Evolutionary conservation across 23 tunicate genomes (phyloP), one percentile per base, ranked within the genome.

Genomic region (Halocynthia roretzi): DNA sequence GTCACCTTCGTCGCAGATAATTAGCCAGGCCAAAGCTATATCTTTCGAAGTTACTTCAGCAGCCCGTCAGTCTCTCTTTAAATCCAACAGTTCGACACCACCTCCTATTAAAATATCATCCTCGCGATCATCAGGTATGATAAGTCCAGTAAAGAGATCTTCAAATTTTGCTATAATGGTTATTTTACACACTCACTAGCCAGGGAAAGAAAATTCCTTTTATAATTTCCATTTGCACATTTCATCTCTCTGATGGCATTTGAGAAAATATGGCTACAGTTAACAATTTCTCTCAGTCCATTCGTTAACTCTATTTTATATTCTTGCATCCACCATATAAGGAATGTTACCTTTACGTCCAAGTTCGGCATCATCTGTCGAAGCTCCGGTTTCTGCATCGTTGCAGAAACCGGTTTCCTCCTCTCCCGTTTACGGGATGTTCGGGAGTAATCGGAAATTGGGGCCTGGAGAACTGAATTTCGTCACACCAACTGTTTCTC

Each of bases 291-390:
- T n/a, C n/a, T n/a, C n/a, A n/a, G n/a, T n/a, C n/a, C n/a, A n/a
- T n/a, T n/a, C n/a, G 44, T 31, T 31, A 31, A 31, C 44, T 31
- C 44, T 31, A 1, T 31, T 31, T 31, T 31, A 0, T 31, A 31
- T 31, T 31, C 44, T 31, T 4, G 44, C 44, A 31, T 31, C 44
- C 44, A 31, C 44, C 44, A 1, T 31, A 31, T 31, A 31, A 31
- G 44, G 44, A 31, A 31, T 31, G 44, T 31, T 74, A 8, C 63
- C 78, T 7, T 8, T 64, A 21, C 56, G 78, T 17, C 78, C 64
- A 12, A 74, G 56, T 70, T 74, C 78, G 12, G 64, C 78, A 22
- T 74, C 78, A 8, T 74, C 78, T 53, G 6, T 74, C 15, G 78
- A 74, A 22, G 60, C 60, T 14, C 64, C 78, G 9, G 44, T 31